These are phyloP conservation scores for Spodoptera exigua DNA, from an alignment of 2,888 invertebrate genomes.

Conservation along the genomic window DNA sequence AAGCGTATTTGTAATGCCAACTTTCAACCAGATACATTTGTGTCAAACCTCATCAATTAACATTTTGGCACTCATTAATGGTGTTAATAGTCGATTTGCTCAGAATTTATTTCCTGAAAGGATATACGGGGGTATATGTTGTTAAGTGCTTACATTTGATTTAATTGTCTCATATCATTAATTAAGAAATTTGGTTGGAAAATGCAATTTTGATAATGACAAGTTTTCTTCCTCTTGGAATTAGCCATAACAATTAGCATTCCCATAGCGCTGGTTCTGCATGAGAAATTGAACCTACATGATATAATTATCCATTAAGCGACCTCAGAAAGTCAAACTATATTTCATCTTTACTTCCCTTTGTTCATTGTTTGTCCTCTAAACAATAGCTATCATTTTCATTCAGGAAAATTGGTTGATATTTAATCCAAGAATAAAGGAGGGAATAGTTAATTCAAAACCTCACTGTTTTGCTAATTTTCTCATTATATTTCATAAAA, in stretches of 20 bases:
- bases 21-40: constrained; percentile 18
- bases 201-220: too few species aligned
- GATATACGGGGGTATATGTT: too few species aligned
- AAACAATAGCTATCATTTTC: constrained; percentile 50
- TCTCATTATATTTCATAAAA: constrained; percentile 55
- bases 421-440: constrained; percentile 50
- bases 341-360: constrained; percentile 34
- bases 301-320: constrained; percentile 32
- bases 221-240: too few species aligned
- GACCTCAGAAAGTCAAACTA: constrained; percentile 42
- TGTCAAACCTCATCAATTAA: constrained; percentile 30
- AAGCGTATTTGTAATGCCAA: constrained; percentile 21
- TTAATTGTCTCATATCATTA: too few species aligned
- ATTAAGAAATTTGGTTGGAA: too few species aligned
- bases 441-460: constrained; percentile 42
- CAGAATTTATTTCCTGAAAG: too few species aligned
- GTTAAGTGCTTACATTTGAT: too few species aligned
- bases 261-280: background rate
- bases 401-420: constrained; percentile 54
- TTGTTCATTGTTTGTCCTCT: constrained; percentile 38
- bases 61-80: constrained; percentile 22
- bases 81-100: background rate
- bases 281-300: constrained; percentile 15
- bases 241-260: too few species aligned
- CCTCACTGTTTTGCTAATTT: constrained; percentile 42